Percentiles rank a stretch among this genome's conserved stretches.
Evolutionary conservation across 1,140 invertebrate species (phyloP).

Genomic region (Archegozetes longisetosus): DNA sequence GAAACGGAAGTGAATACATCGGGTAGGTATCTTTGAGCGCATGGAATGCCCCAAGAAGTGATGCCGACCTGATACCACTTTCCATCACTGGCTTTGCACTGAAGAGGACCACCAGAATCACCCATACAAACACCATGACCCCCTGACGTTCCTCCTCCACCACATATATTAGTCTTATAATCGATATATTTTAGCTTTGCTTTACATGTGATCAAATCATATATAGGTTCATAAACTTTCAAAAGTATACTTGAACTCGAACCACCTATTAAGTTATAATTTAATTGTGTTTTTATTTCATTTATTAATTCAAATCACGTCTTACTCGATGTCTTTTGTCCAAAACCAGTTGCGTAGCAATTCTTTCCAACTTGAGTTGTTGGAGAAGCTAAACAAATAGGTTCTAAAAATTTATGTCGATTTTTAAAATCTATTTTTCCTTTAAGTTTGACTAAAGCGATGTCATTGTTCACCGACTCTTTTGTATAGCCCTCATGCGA

Average conservation of each 20-base stretch:
- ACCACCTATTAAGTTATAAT: no score
- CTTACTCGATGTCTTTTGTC: no score
- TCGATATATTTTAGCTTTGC: no score
- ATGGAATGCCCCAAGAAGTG: background rate
- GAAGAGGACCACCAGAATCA: background rate
- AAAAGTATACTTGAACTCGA: no score
- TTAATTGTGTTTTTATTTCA: no score
- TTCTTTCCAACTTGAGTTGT: background rate
- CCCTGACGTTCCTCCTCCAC: background rate
- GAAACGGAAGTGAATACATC: background rate
- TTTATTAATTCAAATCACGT: no score
- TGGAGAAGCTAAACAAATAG: background rate
- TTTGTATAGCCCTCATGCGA: background rate
- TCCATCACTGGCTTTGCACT: background rate
- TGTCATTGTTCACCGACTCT: background rate
- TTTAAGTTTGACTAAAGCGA: background rate
- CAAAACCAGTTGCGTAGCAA: background rate
- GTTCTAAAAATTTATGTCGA: background rate
- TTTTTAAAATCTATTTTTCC: background rate
- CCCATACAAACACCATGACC: background rate
- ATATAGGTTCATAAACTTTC: no score
- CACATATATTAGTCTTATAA: no score
- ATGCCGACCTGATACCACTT: background rate
- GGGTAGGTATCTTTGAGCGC: background rate
- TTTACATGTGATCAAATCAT: no score